Percentiles rank a stretch among this genome's conserved stretches.
Conservation (phyloP, 2,888 invertebrate species). For the Sesamia inferens region DNA sequence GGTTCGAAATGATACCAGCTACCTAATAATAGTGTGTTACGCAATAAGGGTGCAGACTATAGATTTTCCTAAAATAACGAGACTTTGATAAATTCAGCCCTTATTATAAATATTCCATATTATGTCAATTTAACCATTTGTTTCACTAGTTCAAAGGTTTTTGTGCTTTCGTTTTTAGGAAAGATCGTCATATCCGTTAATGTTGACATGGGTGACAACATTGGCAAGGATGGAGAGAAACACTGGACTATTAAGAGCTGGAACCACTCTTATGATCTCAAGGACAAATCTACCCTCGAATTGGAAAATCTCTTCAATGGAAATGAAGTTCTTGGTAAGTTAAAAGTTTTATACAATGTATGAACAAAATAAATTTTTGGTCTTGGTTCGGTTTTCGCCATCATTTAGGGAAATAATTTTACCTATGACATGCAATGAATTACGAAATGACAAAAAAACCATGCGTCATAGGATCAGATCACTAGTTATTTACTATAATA, state of each 20-base stretch:
- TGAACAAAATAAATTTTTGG: background rate
- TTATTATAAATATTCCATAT: no score
- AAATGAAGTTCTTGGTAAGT: constrained; percentile 76
- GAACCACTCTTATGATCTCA: constrained; percentile 70
- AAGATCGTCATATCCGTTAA: constrained; percentile 65
- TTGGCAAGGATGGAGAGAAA: constrained; percentile 68
- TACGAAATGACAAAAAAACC: background rate
- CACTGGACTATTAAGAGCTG: constrained; percentile 74
- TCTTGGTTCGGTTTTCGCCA: background rate
- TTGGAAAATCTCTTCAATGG: constrained; percentile 78
- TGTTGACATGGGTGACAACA: constrained; percentile 62
- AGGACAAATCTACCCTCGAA: constrained; percentile 71
- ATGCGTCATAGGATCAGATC: no score
- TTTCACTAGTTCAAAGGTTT: no score
- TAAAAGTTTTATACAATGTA: background rate
- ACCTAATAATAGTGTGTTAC: no score
- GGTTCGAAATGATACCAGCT: no score
- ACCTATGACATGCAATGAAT: background rate
- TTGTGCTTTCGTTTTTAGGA: constrained; percentile 53
- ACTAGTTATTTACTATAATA: background rate
- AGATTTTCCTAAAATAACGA: no score
- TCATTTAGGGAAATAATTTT: background rate
- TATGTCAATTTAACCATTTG: no score
- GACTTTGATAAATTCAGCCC: no score
- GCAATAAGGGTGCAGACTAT: no score